Evolutionary conservation across 2,113 vertebrate genomes (phyloP).

Genomic region (Psittacula cyanocephala): DNA sequence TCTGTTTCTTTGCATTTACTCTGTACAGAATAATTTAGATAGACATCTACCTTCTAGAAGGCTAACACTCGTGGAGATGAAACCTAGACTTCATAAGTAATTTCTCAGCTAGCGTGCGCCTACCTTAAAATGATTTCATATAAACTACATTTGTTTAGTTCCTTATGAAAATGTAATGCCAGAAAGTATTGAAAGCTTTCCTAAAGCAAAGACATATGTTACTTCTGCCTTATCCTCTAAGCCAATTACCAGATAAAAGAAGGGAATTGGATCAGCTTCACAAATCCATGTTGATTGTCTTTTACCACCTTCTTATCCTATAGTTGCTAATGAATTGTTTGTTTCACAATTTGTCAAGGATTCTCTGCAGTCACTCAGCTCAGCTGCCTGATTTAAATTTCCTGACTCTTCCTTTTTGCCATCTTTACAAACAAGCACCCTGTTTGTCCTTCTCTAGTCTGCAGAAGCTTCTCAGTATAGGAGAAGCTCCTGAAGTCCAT

Average conservation of each 20-base stretch:
- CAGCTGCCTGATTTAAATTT: neutral
- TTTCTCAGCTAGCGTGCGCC: neutral
- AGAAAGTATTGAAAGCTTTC: conserved; percentile 6
- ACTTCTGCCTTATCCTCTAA: conserved; percentile 21
- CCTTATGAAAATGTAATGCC: neutral
- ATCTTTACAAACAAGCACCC: neutral
- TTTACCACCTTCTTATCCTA: conserved; percentile 31
- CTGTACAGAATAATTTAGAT: neutral
- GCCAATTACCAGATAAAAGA: conserved; percentile 43
- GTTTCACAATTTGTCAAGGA: conserved; percentile 27
- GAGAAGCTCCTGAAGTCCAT: neutral
- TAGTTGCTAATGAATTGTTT: conserved; percentile 42
- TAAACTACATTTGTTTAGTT: neutral
- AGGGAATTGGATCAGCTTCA: conserved; percentile 46
- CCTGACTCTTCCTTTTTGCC: neutral
- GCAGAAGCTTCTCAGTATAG: neutral
- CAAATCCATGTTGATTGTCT: conserved; percentile 56
- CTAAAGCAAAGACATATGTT: conserved; percentile 46
- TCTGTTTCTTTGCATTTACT: neutral
- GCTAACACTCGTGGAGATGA: fast-evolving
- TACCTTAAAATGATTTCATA: neutral
- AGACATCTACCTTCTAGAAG: neutral
- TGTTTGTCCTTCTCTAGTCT: neutral
- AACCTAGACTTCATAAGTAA: neutral
- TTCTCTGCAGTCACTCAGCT: neutral